Evolutionary conservation across 2,113 vertebrate genomes (phyloP).

Genomic region (Cephalophus harveyi): DNA sequence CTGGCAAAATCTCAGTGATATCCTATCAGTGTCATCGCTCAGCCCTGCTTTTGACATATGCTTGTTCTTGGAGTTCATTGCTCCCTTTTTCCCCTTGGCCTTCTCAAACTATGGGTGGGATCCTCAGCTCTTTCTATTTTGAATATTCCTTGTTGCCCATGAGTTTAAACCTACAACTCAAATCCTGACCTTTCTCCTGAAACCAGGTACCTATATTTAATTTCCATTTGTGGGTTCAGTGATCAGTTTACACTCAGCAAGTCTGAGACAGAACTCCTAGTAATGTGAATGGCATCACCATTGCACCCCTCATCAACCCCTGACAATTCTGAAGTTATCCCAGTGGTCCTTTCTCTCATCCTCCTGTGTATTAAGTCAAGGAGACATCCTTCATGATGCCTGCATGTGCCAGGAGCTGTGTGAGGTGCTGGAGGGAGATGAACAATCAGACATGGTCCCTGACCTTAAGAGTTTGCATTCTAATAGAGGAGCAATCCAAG

Average conservation of each 20-base stretch:
- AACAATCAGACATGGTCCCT: not conserved
- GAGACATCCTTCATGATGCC: not conserved
- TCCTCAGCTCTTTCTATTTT: not conserved
- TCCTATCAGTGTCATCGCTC: not conserved
- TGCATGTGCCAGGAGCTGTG: not conserved
- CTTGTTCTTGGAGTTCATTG: not conserved
- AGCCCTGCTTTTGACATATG: not conserved
- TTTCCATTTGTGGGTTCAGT: not conserved
- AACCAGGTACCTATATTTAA: not conserved
- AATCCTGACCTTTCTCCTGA: conserved; percentile 10
- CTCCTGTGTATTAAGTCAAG: not conserved
- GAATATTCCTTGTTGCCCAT: not conserved
- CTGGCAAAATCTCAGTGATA: not conserved
- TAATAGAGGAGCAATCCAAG: not conserved
- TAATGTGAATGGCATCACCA: not conserved
- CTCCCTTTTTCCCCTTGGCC: not conserved
- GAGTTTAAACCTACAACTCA: not conserved
- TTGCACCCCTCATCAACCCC: not conserved
- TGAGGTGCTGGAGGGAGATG: not conserved
- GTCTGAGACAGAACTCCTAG: not conserved
- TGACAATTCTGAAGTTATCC: not conserved
- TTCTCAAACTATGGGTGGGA: not conserved
- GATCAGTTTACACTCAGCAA: not conserved
- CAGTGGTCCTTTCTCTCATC: not conserved
- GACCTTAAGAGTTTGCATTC: not conserved